Evolutionary conservation across 2,113 vertebrate species (phyloP), one percentile per base, ranked within the genome.

Genomic region (Pedionomus torquatus): DNA sequence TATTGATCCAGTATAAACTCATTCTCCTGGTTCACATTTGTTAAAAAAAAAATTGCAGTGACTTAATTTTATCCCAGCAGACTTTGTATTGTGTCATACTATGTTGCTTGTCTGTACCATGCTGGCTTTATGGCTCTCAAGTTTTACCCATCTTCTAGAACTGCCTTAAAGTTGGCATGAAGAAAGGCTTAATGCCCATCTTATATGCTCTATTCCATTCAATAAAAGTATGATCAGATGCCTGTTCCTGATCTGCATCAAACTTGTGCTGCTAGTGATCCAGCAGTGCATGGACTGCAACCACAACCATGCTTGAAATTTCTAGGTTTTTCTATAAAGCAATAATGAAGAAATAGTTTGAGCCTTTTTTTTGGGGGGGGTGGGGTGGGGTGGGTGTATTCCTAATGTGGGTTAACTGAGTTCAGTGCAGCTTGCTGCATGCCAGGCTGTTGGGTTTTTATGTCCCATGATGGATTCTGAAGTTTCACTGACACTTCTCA

Each of bases 401-500:
- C 33, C 12, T 75, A n/a, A 2, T 58, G 8, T 31, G 39, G 24
- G 55, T 75, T 79, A 94, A 51, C 35, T 57, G 61, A 77, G 57
- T 82, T 71, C 44, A 82, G 11, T 13, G 31, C 52, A 76, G 70
- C 25, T 72, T 65, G 44, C 33, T 65, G 58, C n/a, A 37, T 63
- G 49, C 57, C 4, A 4, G 46, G 26, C 65, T 41, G 15, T 37
- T 90, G 72, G 33, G 8, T 28, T 94, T 83, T 75, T 30, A 44
- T 79, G 66, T 79, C 49, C 21, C 5, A 0, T 66, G 54, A 74
- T 31, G 19, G 55, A 74, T 58, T 43, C 37, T 83, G 75, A 83
- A 90, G 58, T 74, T 93, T 94, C 37, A 35, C 30, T 85, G 87
- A 63, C 51, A 70, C 49, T 86, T 81, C 31, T 90, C 70, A 63